Evolutionary conservation across 92 coral and sea anemone genomes (phyloP).

Genomic region (Phenganax marumi): DNA sequence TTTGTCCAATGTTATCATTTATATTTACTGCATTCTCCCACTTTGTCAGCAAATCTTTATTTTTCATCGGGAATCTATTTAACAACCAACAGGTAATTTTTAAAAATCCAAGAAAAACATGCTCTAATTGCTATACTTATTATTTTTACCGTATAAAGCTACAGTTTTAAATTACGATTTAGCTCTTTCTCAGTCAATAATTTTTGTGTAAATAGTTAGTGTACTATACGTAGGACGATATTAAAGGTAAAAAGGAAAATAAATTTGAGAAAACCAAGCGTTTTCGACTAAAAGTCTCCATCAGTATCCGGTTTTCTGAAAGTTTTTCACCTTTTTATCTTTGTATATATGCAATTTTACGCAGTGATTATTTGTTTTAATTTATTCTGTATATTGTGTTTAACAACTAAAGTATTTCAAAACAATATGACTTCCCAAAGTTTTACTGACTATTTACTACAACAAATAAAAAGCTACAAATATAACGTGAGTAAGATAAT

Average conservation of each 20-base stretch:
- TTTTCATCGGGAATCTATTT: conserved; percentile 14
- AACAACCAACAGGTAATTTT: background rate
- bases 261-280: background rate
- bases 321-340: background rate
- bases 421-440: background rate
- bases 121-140: background rate
- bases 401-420: background rate
- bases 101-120: background rate
- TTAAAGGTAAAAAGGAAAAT: background rate
- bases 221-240: no score
- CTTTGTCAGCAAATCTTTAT: conserved; percentile 7
- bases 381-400: background rate
- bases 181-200: no score
- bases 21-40: conserved; percentile 21
- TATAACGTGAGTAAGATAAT: no score
- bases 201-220: no score
- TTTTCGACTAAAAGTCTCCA: background rate
- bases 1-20: background rate
- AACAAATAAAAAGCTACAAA: no score
- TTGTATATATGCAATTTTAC: background rate
- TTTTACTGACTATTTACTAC: no score
- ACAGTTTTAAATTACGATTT: no score
- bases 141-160: background rate
- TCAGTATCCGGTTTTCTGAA: background rate
- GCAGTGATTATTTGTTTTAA: no score